Evolutionary conservation across 2,797 vertebrate species (phyloP), one percentile per base, ranked within the genome.

Genomic region (Girardinus metallicus): DNA sequence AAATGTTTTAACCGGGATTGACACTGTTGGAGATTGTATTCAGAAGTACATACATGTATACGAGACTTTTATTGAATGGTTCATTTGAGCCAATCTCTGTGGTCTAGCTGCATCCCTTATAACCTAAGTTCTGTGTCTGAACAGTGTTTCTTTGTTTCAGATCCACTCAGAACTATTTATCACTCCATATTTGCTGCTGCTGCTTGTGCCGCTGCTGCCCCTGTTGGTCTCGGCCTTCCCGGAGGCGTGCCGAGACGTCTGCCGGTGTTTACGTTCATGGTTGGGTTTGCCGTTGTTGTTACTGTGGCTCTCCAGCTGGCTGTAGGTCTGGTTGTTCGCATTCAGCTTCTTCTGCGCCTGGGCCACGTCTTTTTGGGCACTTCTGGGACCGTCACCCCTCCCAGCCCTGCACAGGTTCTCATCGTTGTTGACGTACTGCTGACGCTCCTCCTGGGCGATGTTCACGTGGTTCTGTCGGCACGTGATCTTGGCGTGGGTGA

Each of bases 161-260:
- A 99, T 98, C 98, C 98, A 99, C 87, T 98, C 97, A 0, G 97
- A 97, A 47, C 95, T 96, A 87, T 98, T 99, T 72, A 96, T 96
- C 10, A 97, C 95, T 83, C 96, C 96, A 0, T 96, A 98, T 86
- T 96, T 97, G 95, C 96, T 87, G 88, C 90, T 97, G 70, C 94
- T 94, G 26, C 96, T 97, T 88, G 95, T 97, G 93, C 91, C 90
- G 74, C 90, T 93, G 86, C 90, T 92, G 73, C 88, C 88, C 79
- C 74, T 76, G 77, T 90, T 86, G 2, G 78, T 29, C 8, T 88
- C 90, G 2, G 77, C 81, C 83, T 90, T 92, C 78, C 83, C 82
- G 2, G 84, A 75, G 16, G 80, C 12, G 1, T 92, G 90, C 85
- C 89, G 94, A 83, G 85, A 88, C 47, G 78, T 41, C 64, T 91